Evolutionary conservation across 1,140 invertebrate species (phyloP).

Genomic region (Coptotermes formosanus): DNA sequence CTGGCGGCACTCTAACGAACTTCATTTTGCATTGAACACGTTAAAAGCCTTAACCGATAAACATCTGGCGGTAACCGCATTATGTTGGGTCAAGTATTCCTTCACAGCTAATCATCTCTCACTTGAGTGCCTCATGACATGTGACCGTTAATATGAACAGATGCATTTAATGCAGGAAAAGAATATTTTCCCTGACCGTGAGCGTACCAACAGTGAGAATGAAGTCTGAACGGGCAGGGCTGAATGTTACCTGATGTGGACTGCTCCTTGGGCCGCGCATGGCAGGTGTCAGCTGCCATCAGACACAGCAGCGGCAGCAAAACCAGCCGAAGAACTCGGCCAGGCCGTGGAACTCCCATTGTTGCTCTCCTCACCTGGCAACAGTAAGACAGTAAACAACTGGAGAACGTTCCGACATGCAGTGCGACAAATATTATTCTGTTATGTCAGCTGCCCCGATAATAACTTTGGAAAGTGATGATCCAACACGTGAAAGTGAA

Average conservation of each 20-base stretch:
- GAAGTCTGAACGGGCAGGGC: neutral
- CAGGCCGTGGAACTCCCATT: neutral
- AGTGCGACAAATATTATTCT: neutral
- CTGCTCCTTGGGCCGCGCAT: conserved; percentile 3
- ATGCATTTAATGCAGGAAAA: too few species aligned
- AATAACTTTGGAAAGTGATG: neutral
- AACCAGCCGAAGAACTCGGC: neutral
- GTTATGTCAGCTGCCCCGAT: neutral
- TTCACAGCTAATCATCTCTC: too few species aligned
- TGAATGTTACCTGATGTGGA: neutral
- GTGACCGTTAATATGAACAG: too few species aligned
- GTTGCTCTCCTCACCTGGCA: neutral
- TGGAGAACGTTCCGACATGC: neutral
- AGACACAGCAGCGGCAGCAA: neutral
- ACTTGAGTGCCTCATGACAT: too few species aligned
- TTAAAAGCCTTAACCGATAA: too few species aligned
- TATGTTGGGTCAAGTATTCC: too few species aligned
- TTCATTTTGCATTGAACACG: too few species aligned
- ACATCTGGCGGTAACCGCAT: too few species aligned
- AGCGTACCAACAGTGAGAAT: too few species aligned
- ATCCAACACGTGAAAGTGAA: neutral
- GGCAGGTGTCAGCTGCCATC: neutral
- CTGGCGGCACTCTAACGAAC: too few species aligned
- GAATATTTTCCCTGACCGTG: too few species aligned
- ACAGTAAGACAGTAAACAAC: neutral